Evolutionary conservation across 2,888 invertebrate species (phyloP).

Genomic region (Siphlonurus alternatus): DNA sequence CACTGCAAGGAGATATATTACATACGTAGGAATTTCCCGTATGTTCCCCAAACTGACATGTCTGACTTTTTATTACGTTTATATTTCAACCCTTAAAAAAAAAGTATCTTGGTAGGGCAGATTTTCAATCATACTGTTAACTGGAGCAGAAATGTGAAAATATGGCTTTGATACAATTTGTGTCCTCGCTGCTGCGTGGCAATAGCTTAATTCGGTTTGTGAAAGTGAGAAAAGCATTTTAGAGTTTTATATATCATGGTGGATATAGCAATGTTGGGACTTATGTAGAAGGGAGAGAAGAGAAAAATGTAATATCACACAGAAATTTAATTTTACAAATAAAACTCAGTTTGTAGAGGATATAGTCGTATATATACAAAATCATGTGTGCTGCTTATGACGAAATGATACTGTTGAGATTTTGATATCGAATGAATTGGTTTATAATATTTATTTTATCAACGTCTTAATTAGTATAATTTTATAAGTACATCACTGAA

Average conservation of each 20-base stretch:
- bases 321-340: not conserved
- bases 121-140: constrained; percentile 15
- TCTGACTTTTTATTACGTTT: not conserved
- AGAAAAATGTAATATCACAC: not conserved
- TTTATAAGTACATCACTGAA: no score
- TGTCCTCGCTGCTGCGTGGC: no score
- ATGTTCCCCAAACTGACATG: no score
- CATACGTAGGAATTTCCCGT: no score
- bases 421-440: no score
- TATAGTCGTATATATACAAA: not conserved
- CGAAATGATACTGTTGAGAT: no score
- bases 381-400: not conserved
- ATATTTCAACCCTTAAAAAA: no score
- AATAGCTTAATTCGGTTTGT: not conserved
- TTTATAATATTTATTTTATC: no score
- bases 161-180: no score
- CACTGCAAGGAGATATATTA: no score
- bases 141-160: constrained; percentile 16
- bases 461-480: no score
- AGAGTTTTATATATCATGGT: not conserved
- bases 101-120: no score
- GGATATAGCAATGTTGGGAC: not conserved
- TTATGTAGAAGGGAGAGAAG: not conserved
- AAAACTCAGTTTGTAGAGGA: not conserved
- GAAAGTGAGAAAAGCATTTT: not conserved